A percentile compares a stretch with the other conserved stretches of the same genome.
phyloP scores from a whole-genome alignment of 2,113 vertebrate genomes.

The Colaptes auratus region DNA sequence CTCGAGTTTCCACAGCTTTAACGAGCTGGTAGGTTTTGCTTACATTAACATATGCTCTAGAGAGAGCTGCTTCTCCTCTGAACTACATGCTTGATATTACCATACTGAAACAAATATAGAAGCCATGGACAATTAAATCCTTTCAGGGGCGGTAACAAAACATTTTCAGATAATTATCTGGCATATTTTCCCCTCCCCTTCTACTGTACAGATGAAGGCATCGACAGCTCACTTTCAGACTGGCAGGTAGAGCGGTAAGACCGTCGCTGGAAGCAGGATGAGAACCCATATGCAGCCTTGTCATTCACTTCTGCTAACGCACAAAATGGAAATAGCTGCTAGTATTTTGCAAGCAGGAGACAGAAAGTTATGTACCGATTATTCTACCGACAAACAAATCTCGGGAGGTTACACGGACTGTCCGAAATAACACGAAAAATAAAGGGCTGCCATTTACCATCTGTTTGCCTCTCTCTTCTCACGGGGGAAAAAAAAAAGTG shows the following conservation, averaged over 20 bases:
- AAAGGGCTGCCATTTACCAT: slow-evolving; percentile 57
- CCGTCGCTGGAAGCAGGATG: background rate
- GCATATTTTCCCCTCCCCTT: background rate
- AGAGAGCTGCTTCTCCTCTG: background rate
- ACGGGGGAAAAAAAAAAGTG: background rate
- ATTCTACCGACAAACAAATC: background rate
- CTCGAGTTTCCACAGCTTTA: background rate
- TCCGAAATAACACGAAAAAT: slow-evolving; percentile 28
- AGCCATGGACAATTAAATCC: background rate
- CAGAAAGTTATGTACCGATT: background rate
- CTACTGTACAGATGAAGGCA: background rate
- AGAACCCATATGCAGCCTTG: background rate
- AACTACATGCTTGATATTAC: background rate
- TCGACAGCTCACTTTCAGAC: background rate
- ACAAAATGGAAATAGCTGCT: background rate
- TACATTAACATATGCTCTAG: background rate
- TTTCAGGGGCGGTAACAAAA: background rate
- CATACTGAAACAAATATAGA: background rate
- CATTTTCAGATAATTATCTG: background rate
- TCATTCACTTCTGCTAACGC: background rate
- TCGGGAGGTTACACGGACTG: background rate
- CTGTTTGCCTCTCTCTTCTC: slow-evolving; percentile 10
- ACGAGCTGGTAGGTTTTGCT: background rate
- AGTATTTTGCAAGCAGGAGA: background rate
- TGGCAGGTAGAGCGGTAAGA: background rate